phyloP scores from a whole-genome alignment of 1,140 invertebrate genomes.

The Bombus waltoni region DNA sequence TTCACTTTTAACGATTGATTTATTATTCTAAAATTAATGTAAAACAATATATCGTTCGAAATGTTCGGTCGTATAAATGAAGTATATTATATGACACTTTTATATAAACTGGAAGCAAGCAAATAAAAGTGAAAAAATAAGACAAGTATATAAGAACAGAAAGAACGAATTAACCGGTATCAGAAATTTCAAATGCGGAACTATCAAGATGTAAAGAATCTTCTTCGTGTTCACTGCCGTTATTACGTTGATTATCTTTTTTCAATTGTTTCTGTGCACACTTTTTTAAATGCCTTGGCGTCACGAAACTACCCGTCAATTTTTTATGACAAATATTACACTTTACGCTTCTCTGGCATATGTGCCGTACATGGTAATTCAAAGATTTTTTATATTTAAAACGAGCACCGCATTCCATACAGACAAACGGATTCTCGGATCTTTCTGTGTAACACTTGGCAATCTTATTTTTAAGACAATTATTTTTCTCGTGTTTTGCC shows the following conservation, averaged over 20 bases:
- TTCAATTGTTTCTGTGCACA: background rate
- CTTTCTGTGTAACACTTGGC: background rate
- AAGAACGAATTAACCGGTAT: too few species aligned
- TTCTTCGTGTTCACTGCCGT: background rate
- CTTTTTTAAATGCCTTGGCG: background rate
- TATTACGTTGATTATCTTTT: accelerated
- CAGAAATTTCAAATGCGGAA: too few species aligned
- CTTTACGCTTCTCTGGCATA: constrained; percentile 24
- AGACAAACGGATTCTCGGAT: constrained; percentile 8
- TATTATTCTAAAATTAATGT: too few species aligned
- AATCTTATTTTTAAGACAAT: constrained; percentile 33
- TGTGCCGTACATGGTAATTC: constrained; percentile 57
- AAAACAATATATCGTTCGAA: too few species aligned
- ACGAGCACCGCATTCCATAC: constrained; percentile 46
- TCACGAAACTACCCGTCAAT: background rate
- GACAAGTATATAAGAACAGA: too few species aligned
- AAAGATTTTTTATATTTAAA: constrained; percentile 48
- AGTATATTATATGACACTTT: too few species aligned
- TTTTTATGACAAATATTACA: background rate
- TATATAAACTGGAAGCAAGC: too few species aligned
- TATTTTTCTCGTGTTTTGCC: constrained; percentile 5
- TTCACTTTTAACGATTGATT: too few species aligned
- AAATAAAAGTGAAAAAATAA: too few species aligned
- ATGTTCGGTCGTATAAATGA: too few species aligned
- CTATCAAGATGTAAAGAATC: too few species aligned